Percentiles rank a stretch among this genome's conserved stretches.
Evolutionary conservation across 2,797 vertebrate species (phyloP).

Genomic region (Threskiornis aethiopicus): DNA sequence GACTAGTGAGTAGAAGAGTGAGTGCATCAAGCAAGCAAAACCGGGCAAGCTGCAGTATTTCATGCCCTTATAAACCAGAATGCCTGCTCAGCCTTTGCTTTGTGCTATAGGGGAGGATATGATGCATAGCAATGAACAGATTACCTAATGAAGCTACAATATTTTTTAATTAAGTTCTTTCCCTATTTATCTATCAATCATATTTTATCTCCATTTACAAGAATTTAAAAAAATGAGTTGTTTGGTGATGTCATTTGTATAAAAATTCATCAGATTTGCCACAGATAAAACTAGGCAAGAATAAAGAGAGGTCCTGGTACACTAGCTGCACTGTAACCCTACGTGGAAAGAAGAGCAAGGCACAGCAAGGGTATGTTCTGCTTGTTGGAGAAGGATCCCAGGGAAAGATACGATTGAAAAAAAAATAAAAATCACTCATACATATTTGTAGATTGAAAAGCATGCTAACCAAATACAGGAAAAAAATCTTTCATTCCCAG

Average conservation of each 20-base stretch:
- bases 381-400: not conserved
- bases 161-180: not conserved
- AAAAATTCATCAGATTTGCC: not conserved
- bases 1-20: not conserved
- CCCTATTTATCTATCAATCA: not conserved
- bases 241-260: not conserved
- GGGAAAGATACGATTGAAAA: not conserved
- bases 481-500: not conserved
- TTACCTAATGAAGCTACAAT: not conserved
- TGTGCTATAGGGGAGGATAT: not conserved
- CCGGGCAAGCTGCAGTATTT: not conserved
- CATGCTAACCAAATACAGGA: not conserved
- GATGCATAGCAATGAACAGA: not conserved
- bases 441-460: not conserved
- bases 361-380: not conserved
- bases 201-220: not conserved
- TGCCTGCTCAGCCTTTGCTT: not conserved
- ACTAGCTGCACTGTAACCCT: not conserved
- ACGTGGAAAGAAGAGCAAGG: not conserved
- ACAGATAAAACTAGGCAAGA: not conserved
- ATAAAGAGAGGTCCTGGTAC: not conserved
- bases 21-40: not conserved
- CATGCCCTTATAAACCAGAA: not conserved
- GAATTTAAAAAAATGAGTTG: not conserved
- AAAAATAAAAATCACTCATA: not conserved